Evolutionary conservation across 2,888 invertebrate genomes (phyloP).

Genomic region (Morpho deidamia): DNA sequence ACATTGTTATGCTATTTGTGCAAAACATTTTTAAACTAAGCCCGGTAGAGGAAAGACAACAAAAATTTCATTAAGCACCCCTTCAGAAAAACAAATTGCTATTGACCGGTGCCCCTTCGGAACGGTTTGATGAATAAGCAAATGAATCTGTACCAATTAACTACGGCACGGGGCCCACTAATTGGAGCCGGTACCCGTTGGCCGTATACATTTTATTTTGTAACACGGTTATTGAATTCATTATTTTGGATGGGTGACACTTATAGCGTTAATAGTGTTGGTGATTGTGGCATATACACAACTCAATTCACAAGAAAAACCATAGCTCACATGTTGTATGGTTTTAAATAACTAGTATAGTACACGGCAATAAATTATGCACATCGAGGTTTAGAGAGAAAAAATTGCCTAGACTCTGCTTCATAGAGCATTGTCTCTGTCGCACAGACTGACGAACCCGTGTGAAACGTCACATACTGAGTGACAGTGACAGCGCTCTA

Average conservation of each 20-base stretch:
- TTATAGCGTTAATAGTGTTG: slow-evolving; percentile 15
- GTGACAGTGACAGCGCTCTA: too few species aligned
- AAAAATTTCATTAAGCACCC: slow-evolving; percentile 18
- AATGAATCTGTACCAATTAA: slow-evolving; percentile 47
- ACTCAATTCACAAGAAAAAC: too few species aligned
- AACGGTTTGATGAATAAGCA: slow-evolving; percentile 43
- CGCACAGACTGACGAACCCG: too few species aligned
- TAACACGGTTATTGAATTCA: slow-evolving; percentile 17
- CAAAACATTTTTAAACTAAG: neutral
- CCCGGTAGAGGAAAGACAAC: neutral
- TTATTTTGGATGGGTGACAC: slow-evolving; percentile 21
- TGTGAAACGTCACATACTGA: too few species aligned
- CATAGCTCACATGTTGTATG: too few species aligned
- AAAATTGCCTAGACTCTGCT: too few species aligned
- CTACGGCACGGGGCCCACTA: slow-evolving; percentile 33
- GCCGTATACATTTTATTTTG: slow-evolving; percentile 9
- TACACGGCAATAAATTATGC: too few species aligned
- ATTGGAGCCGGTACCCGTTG: slow-evolving; percentile 32
- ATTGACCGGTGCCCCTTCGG: slow-evolving; percentile 26
- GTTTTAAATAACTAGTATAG: too few species aligned
- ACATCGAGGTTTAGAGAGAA: too few species aligned
- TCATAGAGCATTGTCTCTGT: too few species aligned
- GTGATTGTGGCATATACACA: too few species aligned
- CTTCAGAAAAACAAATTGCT: slow-evolving; percentile 27
- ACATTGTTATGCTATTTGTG: too few species aligned